Evolutionary conservation across 53 echinoderm and acorn worm genomes (phyloP).

Genomic region (Temnopleurus reevesii): DNA sequence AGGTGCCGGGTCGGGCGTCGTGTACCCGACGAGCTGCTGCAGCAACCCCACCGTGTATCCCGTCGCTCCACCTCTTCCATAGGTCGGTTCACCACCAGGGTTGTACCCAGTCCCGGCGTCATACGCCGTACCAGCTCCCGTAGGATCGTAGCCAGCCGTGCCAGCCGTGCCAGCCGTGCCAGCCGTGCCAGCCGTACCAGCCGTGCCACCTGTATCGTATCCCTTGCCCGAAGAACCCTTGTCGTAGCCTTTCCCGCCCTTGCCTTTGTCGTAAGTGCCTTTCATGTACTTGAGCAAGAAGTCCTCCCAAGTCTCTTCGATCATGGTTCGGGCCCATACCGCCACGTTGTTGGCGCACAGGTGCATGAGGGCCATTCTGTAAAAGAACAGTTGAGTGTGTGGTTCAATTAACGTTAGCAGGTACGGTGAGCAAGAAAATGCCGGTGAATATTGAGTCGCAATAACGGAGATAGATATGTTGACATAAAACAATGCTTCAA

Average conservation of each 20-base stretch:
- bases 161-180: conserved; percentile 25
- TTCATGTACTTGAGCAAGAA: conserved; percentile 91
- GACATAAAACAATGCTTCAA: too few species aligned
- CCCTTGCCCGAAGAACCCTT: conserved; percentile 43
- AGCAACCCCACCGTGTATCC: not conserved
- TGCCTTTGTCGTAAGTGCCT: conserved; percentile 50
- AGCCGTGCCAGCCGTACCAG: not conserved
- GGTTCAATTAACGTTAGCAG: too few species aligned
- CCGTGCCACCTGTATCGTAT: not conserved
- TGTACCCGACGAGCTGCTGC: conserved; percentile 15
- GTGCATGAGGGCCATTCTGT: conserved; percentile 87
- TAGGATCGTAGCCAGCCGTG: not conserved
- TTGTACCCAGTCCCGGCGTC: conserved; percentile 17
- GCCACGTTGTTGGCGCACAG: conserved; percentile 90
- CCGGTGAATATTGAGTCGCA: not conserved
- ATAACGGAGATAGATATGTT: too few species aligned
- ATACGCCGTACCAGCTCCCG: not conserved
- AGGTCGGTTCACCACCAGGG: not conserved
- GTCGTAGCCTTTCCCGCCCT: conserved; percentile 37
- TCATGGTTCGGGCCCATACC: conserved; percentile 84
- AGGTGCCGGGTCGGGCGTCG: not conserved
- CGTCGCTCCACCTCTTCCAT: not conserved
- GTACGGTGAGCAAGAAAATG: not conserved
- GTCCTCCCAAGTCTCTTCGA: conserved; percentile 98
- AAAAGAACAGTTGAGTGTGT: too few species aligned